Evolutionary conservation across 2,797 vertebrate genomes (phyloP), one percentile per base, ranked within the genome.

Genomic region (Chrysocyon brachyurus): DNA sequence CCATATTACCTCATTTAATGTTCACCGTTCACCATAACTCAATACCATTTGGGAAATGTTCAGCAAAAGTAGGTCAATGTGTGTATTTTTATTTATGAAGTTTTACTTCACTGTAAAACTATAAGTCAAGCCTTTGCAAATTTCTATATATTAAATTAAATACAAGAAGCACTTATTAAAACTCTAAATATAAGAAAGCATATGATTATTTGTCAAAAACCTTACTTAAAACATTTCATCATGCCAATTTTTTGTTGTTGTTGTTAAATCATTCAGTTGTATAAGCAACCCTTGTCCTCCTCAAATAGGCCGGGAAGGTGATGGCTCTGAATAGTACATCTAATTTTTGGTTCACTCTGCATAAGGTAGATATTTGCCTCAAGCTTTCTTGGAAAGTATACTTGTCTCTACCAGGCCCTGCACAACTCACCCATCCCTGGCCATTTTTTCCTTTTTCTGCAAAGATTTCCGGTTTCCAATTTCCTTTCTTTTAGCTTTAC

Each of bases 1-100:
- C 93, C 11, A 28, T 93, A 92, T 87, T 87, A 83, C 36, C 15
- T 81, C 22, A 91, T 81, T 70, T 91, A 64, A 24, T 73, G 14
- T 1, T 75, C 33, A 70, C 24, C n/a, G 11, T 1, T 75, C 40
- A 70, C 19, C n/a, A 66, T 5, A 66, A 46, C 5, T 93, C 83
- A 54, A 64, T 49, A 12, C 1, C 75, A 56, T 93, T 94, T 93
- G 14, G 10, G 12, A 12, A 93, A 49, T 36, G 2, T 33, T 95
- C 9, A 91, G 21, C 31, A 57, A 88, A 79, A 92, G 2, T 72
- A 84, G 93, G 28, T 83, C 40, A 66, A 92, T 82, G 90, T 2
- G 26, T 26, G 3, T 54, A 40, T 36, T 70, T 59, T 59, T 61
- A 21, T 75, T 31, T 72, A 82, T 49, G 78, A 70, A 86, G 70